A percentile compares a stretch with the other conserved stretches of the same genome.
Evolutionary conservation across 2,797 vertebrate genomes (phyloP).

Genomic region (Champsocephalus esox): DNA sequence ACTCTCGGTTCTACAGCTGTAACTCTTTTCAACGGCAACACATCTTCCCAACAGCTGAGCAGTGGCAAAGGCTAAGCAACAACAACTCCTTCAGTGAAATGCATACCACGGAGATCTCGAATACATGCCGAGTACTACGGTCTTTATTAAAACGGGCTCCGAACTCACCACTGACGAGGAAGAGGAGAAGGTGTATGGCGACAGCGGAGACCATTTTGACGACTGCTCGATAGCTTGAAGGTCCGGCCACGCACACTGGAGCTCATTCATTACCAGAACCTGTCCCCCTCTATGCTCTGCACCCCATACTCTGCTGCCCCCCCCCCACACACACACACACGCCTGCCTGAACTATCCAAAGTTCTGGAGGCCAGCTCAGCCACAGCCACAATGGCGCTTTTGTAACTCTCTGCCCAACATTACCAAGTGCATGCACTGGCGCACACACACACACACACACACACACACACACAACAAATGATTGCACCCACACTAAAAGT

Average conservation of each 20-base stretch:
- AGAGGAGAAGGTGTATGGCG: constrained; percentile 54
- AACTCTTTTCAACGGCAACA: neutral
- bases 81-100: neutral
- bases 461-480: neutral
- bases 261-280: constrained; percentile 69
- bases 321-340: constrained; percentile 27
- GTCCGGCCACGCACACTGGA: constrained; percentile 66
- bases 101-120: no score
- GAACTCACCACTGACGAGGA: constrained; percentile 75
- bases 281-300: constrained; percentile 39
- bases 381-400: constrained; percentile 73
- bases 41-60: constrained; percentile 2
- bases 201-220: constrained; percentile 73
- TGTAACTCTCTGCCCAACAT: constrained; percentile 56
- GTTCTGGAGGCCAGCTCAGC: constrained; percentile 47
- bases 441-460: neutral
- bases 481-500: constrained; percentile 3
- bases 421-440: constrained; percentile 31
- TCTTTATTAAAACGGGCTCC: neutral
- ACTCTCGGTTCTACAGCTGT: neutral
- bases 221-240: constrained; percentile 42
- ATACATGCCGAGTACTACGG: rapidly evolving
- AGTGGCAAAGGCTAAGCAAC: neutral
- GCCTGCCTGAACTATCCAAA: constrained; percentile 56
- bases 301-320: constrained; percentile 41